phyloP scores from a whole-genome alignment of 2,113 vertebrate genomes.

The Uria aalge region DNA sequence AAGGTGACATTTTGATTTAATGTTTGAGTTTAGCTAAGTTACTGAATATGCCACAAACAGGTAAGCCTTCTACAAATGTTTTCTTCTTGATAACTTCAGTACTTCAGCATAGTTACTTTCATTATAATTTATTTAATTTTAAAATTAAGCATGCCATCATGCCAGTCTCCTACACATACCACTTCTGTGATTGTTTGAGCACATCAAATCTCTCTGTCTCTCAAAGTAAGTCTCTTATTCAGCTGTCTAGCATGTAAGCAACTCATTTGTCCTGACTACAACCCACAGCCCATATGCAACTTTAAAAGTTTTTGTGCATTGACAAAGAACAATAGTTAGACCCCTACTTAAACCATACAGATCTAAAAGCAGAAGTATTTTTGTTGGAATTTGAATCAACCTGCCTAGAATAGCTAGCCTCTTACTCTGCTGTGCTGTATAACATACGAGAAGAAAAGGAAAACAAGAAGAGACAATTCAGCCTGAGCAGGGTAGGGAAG shows the following conservation, averaged over 20 bases:
- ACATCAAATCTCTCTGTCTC: neutral
- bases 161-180: neutral
- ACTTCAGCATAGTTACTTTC: neutral
- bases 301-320: neutral
- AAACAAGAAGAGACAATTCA: neutral
- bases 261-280: neutral
- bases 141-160: neutral
- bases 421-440: neutral
- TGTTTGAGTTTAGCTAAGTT: neutral
- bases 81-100: neutral
- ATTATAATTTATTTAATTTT: neutral
- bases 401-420: neutral
- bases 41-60: neutral
- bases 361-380: neutral
- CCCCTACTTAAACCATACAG: neutral
- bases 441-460: neutral
- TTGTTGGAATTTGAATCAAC: neutral
- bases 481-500: neutral
- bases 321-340: neutral
- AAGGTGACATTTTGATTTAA: neutral
- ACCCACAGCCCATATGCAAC: neutral
- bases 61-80: neutral
- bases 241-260: neutral
- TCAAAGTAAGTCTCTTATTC: neutral
- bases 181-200: neutral